Evolutionary conservation across 2,797 vertebrate species (phyloP).

Genomic region (Gobio occitaniae): DNA sequence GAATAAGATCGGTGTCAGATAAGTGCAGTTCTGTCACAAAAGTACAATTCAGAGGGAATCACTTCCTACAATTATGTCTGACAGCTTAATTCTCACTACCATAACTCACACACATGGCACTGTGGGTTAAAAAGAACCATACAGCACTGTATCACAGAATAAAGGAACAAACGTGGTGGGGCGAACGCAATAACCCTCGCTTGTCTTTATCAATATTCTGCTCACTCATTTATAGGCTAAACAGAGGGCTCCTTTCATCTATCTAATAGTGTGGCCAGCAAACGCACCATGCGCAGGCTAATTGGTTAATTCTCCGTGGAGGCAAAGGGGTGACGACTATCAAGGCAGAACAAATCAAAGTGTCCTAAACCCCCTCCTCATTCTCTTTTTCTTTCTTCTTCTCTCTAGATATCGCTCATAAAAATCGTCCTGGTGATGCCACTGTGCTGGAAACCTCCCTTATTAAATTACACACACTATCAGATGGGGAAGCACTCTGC

Average conservation of each 20-base stretch:
- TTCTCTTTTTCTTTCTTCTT: background rate
- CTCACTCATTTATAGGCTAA: constrained; percentile 34
- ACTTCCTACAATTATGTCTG: constrained; percentile 33
- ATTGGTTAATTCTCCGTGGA: constrained; percentile 61
- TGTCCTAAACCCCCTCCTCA: background rate
- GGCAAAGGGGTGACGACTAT: constrained; percentile 45
- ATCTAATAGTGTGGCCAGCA: constrained; percentile 37
- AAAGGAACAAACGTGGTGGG: background rate
- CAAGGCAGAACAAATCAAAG: constrained; percentile 56
- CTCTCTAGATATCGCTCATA: constrained; percentile 10
- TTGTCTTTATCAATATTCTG: constrained; percentile 52
- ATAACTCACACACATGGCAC: background rate
- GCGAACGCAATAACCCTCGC: constrained; percentile 33
- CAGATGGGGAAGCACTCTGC: constrained; percentile 63
- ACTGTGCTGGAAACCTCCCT: constrained; percentile 67
- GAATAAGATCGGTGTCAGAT: constrained; percentile 46
- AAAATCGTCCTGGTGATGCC: constrained; percentile 25
- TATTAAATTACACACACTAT: constrained; percentile 73
- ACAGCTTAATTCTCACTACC: constrained; percentile 12
- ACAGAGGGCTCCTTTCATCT: constrained; percentile 50
- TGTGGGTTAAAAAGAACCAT: background rate
- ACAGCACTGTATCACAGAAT: constrained; percentile 1
- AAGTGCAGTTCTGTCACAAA: constrained; percentile 45
- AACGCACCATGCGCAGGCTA: constrained; percentile 44
- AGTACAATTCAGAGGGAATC: constrained; percentile 25